These are phyloP conservation scores for Drosophila carrolli DNA, from an alignment of 1,140 invertebrate species.

Conservation along the genomic window DNA sequence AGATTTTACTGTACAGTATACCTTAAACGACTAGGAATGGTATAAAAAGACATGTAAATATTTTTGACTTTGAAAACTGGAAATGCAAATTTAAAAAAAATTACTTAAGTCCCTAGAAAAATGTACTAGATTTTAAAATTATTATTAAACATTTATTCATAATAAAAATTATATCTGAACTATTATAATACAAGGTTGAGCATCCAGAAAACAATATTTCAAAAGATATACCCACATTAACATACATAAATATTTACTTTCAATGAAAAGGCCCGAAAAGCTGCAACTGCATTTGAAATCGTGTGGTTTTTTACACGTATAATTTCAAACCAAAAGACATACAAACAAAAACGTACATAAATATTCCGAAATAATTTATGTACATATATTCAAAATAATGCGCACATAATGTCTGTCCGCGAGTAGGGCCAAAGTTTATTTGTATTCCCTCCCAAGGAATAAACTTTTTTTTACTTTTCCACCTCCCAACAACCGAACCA, in stretches of 20 bases:
- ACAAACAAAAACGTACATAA: constrained; percentile 8
- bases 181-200: too few relatives aligned
- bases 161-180: too few relatives aligned
- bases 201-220: too few relatives aligned
- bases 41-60: background rate
- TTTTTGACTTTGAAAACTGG: too few relatives aligned
- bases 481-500: background rate
- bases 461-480: constrained; percentile 1
- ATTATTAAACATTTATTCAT: too few relatives aligned
- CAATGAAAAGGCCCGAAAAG: constrained; percentile 60
- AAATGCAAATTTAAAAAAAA: too few relatives aligned
- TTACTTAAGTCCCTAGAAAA: too few relatives aligned
- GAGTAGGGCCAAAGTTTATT: constrained; percentile 43
- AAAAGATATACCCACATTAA: background rate
- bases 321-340: constrained; percentile 32
- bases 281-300: constrained; percentile 48
- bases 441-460: constrained; percentile 37
- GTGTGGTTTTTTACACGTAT: constrained; percentile 9
- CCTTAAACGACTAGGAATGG: background rate
- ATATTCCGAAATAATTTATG: constrained; percentile 21
- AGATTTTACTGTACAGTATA: background rate
- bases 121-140: too few relatives aligned
- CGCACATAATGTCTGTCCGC: constrained; percentile 29
- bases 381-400: constrained; percentile 18
- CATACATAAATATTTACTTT: constrained; percentile 29